Base-by-base conservation (phyloP, 2,888 invertebrate species). In the Galerucella calmariensis region DNA sequence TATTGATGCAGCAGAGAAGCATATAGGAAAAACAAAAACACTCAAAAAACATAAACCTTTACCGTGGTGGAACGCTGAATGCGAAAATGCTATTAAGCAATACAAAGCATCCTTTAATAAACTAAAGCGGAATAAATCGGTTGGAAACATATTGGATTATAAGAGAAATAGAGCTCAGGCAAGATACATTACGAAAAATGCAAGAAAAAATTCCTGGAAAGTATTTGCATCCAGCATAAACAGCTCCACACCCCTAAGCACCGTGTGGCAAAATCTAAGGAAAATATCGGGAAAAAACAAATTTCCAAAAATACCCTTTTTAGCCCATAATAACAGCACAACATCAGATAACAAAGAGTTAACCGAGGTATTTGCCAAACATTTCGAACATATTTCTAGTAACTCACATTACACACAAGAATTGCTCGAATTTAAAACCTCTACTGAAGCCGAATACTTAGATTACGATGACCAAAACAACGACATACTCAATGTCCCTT, bases 41-140 rank as follows among this genome's bases (percentile, higher is more conserved):
- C 27, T 27, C 27, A 27, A 27, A 27, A 27, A 27, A 3, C 27
- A 27, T 27, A 27, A 27, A 27, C 27, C 59, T 14, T 66, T 72
- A 14, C 65, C 69, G 1, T 73, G 73, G 73, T 73, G 73, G 65
- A 69, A 63, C 10, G n/a, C 53, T 8, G 48, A 73, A 24, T 69
- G 69, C n/a, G 63, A 20, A 35, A n/a, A 24, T n/a, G 65, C 69
- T 1, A 35, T 69, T 2, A 62, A 35, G 58, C 3, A 16, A 5
- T 41, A 53, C 10, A 65, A 73, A 24, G 14, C 46, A 8, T 63
- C 73, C 14, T 59, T 69, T 14, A 59, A 68, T 58, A 63, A 12
- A 3, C 10, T 65, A 12, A 65, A 68, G n/a, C 62, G 51, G 35
- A 35, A 58, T 56, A 27, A 73, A 27, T 35, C 69, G 9, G 1